Percentiles rank a stretch among this genome's conserved stretches.
Evolutionary conservation across 2,113 vertebrate species (phyloP).

Genomic region (Cryptoleucopteryx plumbea): DNA sequence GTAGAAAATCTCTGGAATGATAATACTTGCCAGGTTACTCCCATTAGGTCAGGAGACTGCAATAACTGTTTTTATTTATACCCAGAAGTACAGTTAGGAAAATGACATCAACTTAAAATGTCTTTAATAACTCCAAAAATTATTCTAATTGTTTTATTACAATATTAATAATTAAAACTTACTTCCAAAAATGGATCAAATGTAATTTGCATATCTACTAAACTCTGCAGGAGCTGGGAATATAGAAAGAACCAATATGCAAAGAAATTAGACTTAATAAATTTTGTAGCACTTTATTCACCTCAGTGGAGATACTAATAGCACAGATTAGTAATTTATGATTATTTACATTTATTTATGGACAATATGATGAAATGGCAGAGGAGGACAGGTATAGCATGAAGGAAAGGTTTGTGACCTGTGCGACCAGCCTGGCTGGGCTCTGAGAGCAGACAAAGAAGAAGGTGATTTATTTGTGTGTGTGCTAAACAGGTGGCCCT

Average conservation of each 20-base stretch:
- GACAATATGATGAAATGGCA: neutral
- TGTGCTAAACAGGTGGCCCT: too few relatives aligned
- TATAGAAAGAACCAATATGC: neutral
- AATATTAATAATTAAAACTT: constrained; percentile 13
- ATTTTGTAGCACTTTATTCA: neutral
- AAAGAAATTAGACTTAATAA: neutral
- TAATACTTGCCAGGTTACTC: neutral
- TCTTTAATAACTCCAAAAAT: neutral
- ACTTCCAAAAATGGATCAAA: neutral
- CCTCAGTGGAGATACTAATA: neutral
- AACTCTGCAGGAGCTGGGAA: neutral
- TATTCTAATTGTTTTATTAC: neutral
- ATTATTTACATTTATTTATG: neutral
- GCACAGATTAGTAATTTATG: neutral
- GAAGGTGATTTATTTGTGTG: too few relatives aligned
- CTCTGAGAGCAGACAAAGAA: neutral
- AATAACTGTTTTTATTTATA: neutral
- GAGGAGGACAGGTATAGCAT: neutral
- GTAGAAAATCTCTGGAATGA: neutral
- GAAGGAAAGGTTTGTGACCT: neutral
- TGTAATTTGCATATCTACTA: neutral
- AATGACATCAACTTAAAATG: neutral
- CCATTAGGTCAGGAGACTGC: neutral
- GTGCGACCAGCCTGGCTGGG: neutral
- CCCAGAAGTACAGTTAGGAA: neutral